Evolutionary conservation across 2,888 invertebrate genomes (phyloP).

Genomic region (Latrodectus hesperus): DNA sequence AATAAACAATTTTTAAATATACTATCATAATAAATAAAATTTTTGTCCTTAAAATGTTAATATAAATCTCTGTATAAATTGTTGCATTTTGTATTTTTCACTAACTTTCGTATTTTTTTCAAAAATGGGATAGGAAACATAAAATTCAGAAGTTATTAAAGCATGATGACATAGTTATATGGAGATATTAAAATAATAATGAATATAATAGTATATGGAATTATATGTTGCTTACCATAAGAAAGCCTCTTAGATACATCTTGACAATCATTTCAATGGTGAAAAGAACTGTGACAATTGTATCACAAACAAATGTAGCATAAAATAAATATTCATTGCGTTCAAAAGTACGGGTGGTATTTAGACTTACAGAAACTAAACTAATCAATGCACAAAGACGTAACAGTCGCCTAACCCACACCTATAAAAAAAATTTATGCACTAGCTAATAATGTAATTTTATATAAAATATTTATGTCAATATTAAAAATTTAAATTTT

Average conservation of each 20-base stretch:
- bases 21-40: too few relatives aligned
- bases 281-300: slow-evolving; percentile 92
- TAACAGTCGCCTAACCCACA: slow-evolving; percentile 91
- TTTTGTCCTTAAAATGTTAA: too few relatives aligned
- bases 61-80: background rate
- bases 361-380: slow-evolving; percentile 95
- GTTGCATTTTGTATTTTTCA: too few relatives aligned
- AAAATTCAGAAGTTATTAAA: too few relatives aligned
- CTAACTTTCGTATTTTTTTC: too few relatives aligned
- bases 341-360: slow-evolving; percentile 97
- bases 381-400: slow-evolving; percentile 93
- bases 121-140: too few relatives aligned
- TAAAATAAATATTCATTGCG: slow-evolving; percentile 89
- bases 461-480: too few relatives aligned
- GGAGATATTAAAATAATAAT: background rate
- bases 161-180: too few relatives aligned
- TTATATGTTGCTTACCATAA: slow-evolving; percentile 75
- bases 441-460: too few relatives aligned
- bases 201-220: slow-evolving; percentile 45
- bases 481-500: too few relatives aligned
- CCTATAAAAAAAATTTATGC: slow-evolving; percentile 76
- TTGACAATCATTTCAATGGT: slow-evolving; percentile 99
- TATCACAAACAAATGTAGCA: slow-evolving; percentile 92
- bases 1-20: too few relatives aligned
- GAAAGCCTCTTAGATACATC: slow-evolving; percentile 95